These are phyloP conservation scores for Geotrypetes seraphini DNA, from an alignment of 2,797 vertebrate genomes.

Conservation along the genomic window DNA sequence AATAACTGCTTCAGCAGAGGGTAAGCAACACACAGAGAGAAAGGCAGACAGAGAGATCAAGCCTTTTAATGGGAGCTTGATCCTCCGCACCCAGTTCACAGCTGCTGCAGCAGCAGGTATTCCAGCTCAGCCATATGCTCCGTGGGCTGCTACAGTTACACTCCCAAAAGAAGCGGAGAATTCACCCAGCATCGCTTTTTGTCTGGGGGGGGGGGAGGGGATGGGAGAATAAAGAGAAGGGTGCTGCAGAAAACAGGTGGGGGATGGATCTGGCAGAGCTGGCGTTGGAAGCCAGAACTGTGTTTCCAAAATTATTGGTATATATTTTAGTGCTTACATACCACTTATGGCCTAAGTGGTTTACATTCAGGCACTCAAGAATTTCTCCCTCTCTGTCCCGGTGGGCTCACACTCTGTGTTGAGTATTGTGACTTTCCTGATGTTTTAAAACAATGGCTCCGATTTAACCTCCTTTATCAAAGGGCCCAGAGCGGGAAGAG, in stretches of 20 bases:
- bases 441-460: no score
- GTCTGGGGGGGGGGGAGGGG: constrained; percentile 7
- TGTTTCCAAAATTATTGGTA: neutral
- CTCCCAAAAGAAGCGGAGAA: constrained; percentile 43
- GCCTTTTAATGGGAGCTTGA: constrained; percentile 63
- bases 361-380: no score
- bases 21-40: constrained; percentile 13
- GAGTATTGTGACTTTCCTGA: no score
- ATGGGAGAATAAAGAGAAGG: neutral
- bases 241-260: no score
- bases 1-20: constrained; percentile 18
- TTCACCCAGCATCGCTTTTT: constrained; percentile 38
- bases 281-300: neutral
- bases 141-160: constrained; percentile 77
- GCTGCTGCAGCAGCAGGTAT: constrained; percentile 86
- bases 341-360: no score
- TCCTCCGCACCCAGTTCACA: constrained; percentile 76
- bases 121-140: constrained; percentile 81
- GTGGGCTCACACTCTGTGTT: no score
- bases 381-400: no score
- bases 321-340: no score
- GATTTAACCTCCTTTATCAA: no score
- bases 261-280: accelerated
- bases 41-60: constrained; percentile 31
- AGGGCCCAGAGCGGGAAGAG: no score